These are phyloP conservation scores for Isoperla grammatica DNA, from an alignment of 2,888 invertebrate species.

Conservation along the genomic window DNA sequence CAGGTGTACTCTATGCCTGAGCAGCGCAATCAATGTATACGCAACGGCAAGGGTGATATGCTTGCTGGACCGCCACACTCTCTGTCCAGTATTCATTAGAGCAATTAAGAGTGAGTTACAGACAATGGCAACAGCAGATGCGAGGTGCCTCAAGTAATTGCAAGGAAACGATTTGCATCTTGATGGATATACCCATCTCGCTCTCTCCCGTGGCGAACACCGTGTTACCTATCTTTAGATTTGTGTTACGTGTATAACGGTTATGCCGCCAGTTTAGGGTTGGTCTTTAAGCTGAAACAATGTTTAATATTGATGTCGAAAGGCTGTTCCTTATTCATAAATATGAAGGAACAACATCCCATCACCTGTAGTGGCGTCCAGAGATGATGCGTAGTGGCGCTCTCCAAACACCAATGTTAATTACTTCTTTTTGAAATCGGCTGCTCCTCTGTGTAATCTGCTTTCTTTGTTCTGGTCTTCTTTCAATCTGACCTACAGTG, in stretches of 20 bases:
- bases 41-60: too few relatives aligned
- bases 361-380: neutral
- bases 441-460: too few relatives aligned
- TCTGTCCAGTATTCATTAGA: slow-evolving; percentile 26
- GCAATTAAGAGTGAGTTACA: slow-evolving; percentile 26
- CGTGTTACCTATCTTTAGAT: slow-evolving; percentile 18
- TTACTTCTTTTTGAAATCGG: neutral
- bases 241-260: slow-evolving; percentile 15
- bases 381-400: neutral
- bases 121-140: slow-evolving; percentile 25
- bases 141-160: slow-evolving; percentile 18
- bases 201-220: neutral
- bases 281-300: slow-evolving; percentile 9
- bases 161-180: slow-evolving; percentile 26
- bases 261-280: slow-evolving; percentile 9
- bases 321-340: slow-evolving; percentile 11
- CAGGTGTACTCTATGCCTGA: too few relatives aligned
- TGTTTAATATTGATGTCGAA: slow-evolving; percentile 13
- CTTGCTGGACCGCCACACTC: neutral
- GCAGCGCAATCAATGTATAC: too few relatives aligned
- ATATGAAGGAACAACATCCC: neutral
- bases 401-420: neutral
- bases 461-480: too few relatives aligned
- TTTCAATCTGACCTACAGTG: too few relatives aligned
- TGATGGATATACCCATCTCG: slow-evolving; percentile 16